Percentiles rank a stretch among this genome's conserved stretches.
phyloP scores from a whole-genome alignment of 2,113 vertebrate species.

The Eonycteris spelaea region DNA sequence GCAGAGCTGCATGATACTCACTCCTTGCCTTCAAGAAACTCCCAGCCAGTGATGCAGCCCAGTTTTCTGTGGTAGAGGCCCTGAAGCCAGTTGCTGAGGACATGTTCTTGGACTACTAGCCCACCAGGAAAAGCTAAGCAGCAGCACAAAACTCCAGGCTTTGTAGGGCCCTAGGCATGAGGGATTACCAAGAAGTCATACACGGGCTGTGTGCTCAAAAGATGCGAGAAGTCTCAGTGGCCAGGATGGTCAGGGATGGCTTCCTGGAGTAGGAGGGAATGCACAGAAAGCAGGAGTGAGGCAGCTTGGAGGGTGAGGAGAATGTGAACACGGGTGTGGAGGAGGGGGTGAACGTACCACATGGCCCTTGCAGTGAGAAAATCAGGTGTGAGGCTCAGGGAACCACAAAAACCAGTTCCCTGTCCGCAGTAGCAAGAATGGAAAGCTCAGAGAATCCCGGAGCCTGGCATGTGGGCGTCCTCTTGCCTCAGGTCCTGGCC shows the following conservation, averaged over 20 bases:
- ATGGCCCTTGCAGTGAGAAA: neutral
- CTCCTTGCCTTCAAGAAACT: neutral
- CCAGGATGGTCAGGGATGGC: neutral
- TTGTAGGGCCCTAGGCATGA: neutral
- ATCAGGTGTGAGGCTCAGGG: neutral
- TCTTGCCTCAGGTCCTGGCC: neutral
- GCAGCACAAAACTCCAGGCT: neutral
- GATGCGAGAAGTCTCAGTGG: neutral
- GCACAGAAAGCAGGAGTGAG: neutral
- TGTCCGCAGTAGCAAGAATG: rapidly evolving
- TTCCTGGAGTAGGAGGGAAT: neutral
- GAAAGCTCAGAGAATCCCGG: neutral
- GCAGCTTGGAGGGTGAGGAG: neutral
- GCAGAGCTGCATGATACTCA: neutral
- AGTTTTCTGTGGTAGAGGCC: neutral
- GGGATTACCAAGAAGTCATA: neutral
- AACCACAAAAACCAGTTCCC: no score
- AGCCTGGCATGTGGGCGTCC: neutral
- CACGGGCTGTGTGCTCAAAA: neutral
- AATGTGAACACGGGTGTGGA: neutral
- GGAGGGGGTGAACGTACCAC: no score
- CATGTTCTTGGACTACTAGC: neutral
- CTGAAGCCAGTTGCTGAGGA: neutral
- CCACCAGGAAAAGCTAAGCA: neutral
- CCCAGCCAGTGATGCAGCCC: rapidly evolving